Evolutionary conservation across 2,888 invertebrate species (phyloP).

Genomic region (Lottia gigantea): DNA sequence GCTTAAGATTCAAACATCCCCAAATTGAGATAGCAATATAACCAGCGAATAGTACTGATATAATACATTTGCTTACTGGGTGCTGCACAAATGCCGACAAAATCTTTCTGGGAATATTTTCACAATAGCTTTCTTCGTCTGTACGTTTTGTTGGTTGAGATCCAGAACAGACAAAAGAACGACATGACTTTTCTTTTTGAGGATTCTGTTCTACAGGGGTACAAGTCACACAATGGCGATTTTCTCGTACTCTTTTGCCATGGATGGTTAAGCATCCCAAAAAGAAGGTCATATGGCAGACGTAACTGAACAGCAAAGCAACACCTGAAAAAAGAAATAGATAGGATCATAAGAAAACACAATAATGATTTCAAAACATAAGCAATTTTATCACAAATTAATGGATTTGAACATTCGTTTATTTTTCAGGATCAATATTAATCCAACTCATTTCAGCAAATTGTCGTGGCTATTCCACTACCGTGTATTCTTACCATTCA

Average conservation of each 20-base stretch:
- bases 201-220: constrained; percentile 29
- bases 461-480: too few relatives aligned
- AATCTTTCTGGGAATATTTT: constrained; percentile 41
- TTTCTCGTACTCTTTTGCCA: constrained; percentile 42
- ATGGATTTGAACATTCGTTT: too few relatives aligned
- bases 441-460: too few relatives aligned
- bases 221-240: constrained; percentile 47
- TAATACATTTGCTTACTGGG: constrained; percentile 31
- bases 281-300: constrained; percentile 57
- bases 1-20: constrained; percentile 45
- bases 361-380: too few relatives aligned
- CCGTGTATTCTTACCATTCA: too few relatives aligned
- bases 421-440: too few relatives aligned
- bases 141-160: constrained; percentile 30
- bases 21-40: constrained; percentile 50
- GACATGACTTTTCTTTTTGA: constrained; percentile 25
- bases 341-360: not conserved
- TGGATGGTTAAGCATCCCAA: constrained; percentile 55
- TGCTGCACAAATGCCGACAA: constrained; percentile 39
- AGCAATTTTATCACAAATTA: too few relatives aligned
- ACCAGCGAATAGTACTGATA: constrained; percentile 39
- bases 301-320: constrained; percentile 56
- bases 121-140: constrained; percentile 45
- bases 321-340: constrained; percentile 41
- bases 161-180: constrained; percentile 62